Evolutionary conservation across 2,797 vertebrate genomes (phyloP).

Genomic region (Dermochelys coriacea): DNA sequence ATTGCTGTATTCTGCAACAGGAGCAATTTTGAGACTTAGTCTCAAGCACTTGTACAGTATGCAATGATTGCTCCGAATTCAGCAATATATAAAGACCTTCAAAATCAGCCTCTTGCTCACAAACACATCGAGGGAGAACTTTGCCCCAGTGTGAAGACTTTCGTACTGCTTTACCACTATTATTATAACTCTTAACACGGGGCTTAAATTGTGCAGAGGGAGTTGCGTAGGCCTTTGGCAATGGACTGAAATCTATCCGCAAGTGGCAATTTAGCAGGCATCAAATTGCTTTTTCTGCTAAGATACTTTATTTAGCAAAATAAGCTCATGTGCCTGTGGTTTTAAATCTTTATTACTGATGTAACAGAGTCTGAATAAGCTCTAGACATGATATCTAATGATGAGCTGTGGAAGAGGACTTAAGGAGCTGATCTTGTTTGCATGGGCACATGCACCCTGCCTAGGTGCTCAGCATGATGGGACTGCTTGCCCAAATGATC

Average conservation of each 20-base stretch:
- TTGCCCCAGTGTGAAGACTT: conserved; percentile 16
- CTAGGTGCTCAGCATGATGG: too few relatives aligned
- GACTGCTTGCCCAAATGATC: too few relatives aligned
- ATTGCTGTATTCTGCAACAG: neutral
- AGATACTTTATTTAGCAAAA: neutral
- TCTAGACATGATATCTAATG: too few relatives aligned
- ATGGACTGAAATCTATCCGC: neutral
- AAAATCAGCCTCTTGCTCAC: conserved; percentile 43
- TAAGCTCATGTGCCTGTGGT: neutral
- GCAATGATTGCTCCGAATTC: neutral
- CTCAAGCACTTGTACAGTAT: neutral
- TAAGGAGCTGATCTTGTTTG: too few relatives aligned
- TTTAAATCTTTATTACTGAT: neutral
- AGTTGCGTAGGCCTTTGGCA: neutral
- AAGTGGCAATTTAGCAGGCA: neutral
- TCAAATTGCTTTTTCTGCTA: neutral
- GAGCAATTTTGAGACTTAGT: neutral
- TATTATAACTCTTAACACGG: neutral
- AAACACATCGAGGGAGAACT: neutral
- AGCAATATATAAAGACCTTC: conserved; percentile 9
- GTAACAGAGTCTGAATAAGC: too few relatives aligned
- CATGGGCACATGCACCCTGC: too few relatives aligned
- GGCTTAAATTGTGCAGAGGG: neutral
- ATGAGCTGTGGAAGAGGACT: too few relatives aligned
- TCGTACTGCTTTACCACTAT: neutral